Base-by-base conservation (phyloP, 2,888 invertebrate species). In the Augiades crinisus region DNA sequence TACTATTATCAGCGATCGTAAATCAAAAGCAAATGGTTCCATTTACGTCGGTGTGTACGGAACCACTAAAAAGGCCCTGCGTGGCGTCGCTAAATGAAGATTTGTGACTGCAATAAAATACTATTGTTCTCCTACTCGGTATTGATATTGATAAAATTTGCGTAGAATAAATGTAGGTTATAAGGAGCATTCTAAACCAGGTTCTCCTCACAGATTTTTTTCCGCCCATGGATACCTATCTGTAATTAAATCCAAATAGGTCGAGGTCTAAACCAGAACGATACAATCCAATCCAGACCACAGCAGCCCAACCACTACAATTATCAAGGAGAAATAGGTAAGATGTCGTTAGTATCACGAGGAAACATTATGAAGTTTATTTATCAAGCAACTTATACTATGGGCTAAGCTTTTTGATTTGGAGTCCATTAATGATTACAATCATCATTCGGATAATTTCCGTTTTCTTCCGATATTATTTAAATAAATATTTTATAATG, bases 21-120 rank as follows among this genome's bases (percentile, higher is more conserved):
- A 79, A 81, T 81, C 78, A 81, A 71, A 76, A 62, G 64, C 67
- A 71, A 76, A 80, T 72, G 74, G 72, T 63, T 60, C 66, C 65
- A 71, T 77, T 78, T 68, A 75, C 70, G 67, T 74, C 75, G 73
- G 65, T 68, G 68, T 70, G 62, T 66, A 60, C 60, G 61, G 62
- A 62, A 64, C 68, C 64, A 67, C 64, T 67, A 68, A 70, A 70
- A 45, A 73, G 72, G 75, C 70, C 66, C 67, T 62, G 62, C 36
- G 19, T 19, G 65, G 49, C 63, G 67, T 61, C 61, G 68, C 70
- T 67, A 74, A 81, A 78, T 81, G 72, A 79, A 79, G 82, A 82
- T 83, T 81, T 81, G 80, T 81, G 67, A 70, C 53, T 58, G 69
- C 70, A 78, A 81, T 81, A 80, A 78, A 78, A 78, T 75, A 73